Percentiles rank a stretch among this genome's conserved stretches.
Evolutionary conservation across 2,888 invertebrate species (phyloP).

Genomic region (Pharmacophagus antenor): DNA sequence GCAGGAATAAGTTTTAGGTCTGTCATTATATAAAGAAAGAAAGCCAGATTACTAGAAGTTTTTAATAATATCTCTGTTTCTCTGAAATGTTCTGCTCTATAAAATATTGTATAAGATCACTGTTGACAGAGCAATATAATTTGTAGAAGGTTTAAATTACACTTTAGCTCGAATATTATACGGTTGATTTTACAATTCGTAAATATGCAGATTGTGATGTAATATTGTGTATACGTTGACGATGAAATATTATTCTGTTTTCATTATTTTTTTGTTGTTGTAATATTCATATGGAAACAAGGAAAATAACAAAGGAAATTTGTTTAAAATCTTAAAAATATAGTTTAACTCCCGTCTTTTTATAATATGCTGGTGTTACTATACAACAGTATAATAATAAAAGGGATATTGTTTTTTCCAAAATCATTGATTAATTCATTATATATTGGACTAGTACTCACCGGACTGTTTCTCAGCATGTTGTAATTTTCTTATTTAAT

Average conservation of each 20-base stretch:
- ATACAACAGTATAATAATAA: no score
- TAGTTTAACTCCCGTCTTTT: no score
- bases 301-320: neutral
- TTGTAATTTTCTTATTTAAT: no score
- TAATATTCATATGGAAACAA: neutral
- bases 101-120: slow-evolving; percentile 5
- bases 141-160: neutral
- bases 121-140: neutral
- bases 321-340: neutral
- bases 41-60: no score
- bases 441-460: no score
- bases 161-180: neutral
- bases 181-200: neutral
- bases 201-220: neutral
- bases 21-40: no score
- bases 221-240: neutral
- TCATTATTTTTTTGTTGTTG: neutral
- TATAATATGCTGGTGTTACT: no score
- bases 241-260: neutral
- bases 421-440: no score
- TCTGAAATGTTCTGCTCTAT: neutral
- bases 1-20: no score
- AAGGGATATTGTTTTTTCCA: no score
- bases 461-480: no score
- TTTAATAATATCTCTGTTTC: no score